phyloP scores from a whole-genome alignment of 2,888 invertebrate genomes.

The Mycalesis mineus region DNA sequence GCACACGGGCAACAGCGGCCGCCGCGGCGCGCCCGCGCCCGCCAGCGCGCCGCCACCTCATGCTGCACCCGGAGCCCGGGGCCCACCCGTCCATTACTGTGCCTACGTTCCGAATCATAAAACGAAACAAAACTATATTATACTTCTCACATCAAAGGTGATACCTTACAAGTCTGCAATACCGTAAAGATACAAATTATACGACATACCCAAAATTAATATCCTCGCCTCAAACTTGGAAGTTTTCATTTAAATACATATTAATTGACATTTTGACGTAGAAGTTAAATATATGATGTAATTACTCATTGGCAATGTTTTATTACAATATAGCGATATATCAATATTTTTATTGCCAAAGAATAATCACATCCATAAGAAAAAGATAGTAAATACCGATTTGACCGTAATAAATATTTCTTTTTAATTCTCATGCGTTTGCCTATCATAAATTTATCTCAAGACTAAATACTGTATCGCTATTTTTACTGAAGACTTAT shows the following conservation, averaged over 20 bases:
- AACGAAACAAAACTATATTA: slow-evolving; percentile 57
- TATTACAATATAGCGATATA: slow-evolving; percentile 22
- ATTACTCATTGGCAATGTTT: slow-evolving; percentile 32
- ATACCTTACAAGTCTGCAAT: slow-evolving; percentile 45
- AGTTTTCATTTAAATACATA: slow-evolving; percentile 38
- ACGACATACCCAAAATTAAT: slow-evolving; percentile 15
- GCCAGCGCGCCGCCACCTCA: slow-evolving; percentile 6
- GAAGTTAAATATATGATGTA: slow-evolving; percentile 28
- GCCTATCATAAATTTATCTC: slow-evolving; percentile 53
- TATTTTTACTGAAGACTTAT: slow-evolving; percentile 64
- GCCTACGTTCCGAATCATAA: slow-evolving; percentile 27
- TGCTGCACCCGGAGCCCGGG: not conserved
- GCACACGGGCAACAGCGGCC: slow-evolving; percentile 64
- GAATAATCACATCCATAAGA: slow-evolving; percentile 50
- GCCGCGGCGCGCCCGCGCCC: slow-evolving; percentile 38
- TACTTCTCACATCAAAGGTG: slow-evolving; percentile 60
- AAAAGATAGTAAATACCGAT: slow-evolving; percentile 35
- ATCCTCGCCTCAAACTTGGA: slow-evolving; percentile 37
- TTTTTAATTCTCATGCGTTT: slow-evolving; percentile 60
- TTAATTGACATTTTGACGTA: slow-evolving; percentile 43
- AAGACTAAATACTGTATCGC: slow-evolving; percentile 61
- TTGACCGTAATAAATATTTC: slow-evolving; percentile 54
- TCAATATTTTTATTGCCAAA: slow-evolving; percentile 36
- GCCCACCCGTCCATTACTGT: too few species aligned
- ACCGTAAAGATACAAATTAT: slow-evolving; percentile 30